Base-by-base conservation (phyloP, 2,888 invertebrate genomes). In the Sphaerophoria rueppellii region DNA sequence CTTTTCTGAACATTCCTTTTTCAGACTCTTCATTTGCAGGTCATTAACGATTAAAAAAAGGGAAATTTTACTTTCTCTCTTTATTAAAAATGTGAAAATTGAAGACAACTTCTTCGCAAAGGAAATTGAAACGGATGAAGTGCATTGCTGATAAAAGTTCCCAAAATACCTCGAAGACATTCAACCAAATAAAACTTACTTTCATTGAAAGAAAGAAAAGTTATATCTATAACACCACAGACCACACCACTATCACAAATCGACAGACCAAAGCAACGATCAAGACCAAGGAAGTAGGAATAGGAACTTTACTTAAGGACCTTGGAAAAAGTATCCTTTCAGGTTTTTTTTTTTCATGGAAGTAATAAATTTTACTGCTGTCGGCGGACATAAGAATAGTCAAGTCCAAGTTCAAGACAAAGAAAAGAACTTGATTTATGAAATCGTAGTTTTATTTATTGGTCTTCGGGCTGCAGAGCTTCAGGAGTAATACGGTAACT, bases 361-460 rank as follows among this genome's bases (percentile, higher is more conserved):
- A 46, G n/a, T 46, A 63, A 63, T 73, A 73, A 73, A 63, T 63
- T 73, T 54, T 67, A 43, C 11, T 54, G 40, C 0, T 40, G 57
- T 24, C 9, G 54, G 67, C 67, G 54, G 48, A 55, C 34, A 52
- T 40, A 43, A 34, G 50, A 73, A 60, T 71, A 73, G 61, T 54
- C 73, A 73, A 73, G 73, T 73, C 54, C 73, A 73, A 63, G 73
- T 54, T 73, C 61, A 73, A 61, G 61, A 73, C 61, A 32, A 63
- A 46, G 58, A 43, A 43, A 2, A 16, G 48, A 40, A 24, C 35
- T 48, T 71, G 67, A 67, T 67, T 67, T 67, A 67, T 71, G 57
- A 35, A 57, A 40, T 58, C 57, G 67, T 67, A 54, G 54, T 32
- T 67, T 67, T 40, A 67, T 67, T 67, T 67, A 67, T 67, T 54